Percentiles rank a stretch among this genome's conserved stretches.
phyloP scores from a whole-genome alignment of 2,113 vertebrate species.

The Semicossyphus pulcher region DNA sequence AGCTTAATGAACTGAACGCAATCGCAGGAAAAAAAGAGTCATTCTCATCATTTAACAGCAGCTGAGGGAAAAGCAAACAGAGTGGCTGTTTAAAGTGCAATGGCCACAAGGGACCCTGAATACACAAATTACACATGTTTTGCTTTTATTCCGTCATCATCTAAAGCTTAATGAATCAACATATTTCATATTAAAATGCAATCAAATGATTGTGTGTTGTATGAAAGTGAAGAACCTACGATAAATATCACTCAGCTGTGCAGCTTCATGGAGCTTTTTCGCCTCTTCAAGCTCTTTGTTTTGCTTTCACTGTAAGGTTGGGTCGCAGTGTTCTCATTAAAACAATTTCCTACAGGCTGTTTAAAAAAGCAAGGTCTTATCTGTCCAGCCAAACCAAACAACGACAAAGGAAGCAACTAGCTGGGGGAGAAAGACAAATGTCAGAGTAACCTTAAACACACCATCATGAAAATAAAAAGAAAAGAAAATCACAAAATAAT shows the following conservation, averaged over 20 bases:
- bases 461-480: too few species aligned
- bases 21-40: conserved; percentile 28
- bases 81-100: conserved; percentile 8
- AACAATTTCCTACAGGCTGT: conserved; percentile 11
- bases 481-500: too few species aligned
- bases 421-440: not conserved
- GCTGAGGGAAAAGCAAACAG: conserved; percentile 12
- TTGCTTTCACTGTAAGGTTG: conserved; percentile 23
- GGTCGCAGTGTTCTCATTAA: conserved; percentile 45
- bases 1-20: conserved; percentile 49
- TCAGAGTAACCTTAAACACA: not conserved
- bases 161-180: conserved; percentile 32
- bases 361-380: conserved; percentile 17
- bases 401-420: not conserved
- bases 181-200: conserved; percentile 30
- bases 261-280: conserved; percentile 15
- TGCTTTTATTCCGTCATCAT: conserved; percentile 12
- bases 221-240: not conserved
- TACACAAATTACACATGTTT: conserved; percentile 6
- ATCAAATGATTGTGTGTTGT: not conserved
- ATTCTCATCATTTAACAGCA: conserved; percentile 41
- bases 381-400: not conserved
- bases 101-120: conserved; percentile 21
- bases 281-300: conserved; percentile 37
- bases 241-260: conserved; percentile 7